Evolutionary conservation across 2,888 invertebrate genomes (phyloP).

Genomic region (Iselma pallidipennis): DNA sequence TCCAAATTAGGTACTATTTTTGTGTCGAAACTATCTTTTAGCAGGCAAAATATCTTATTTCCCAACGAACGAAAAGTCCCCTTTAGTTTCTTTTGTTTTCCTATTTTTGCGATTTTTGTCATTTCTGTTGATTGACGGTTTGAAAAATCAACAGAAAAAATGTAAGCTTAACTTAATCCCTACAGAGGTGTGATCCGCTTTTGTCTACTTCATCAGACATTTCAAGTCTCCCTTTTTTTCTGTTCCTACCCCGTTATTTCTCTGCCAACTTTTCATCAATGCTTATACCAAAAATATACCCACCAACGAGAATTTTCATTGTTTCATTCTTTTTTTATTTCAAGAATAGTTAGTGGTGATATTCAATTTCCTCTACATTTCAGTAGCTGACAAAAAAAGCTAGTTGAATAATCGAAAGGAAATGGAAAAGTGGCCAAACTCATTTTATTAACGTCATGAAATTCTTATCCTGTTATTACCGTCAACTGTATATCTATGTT

Average conservation of each 20-base stretch:
- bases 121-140: not conserved
- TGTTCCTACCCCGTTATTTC: not conserved
- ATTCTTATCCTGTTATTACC: not conserved
- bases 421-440: not conserved
- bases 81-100: not conserved
- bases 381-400: not conserved
- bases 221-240: conserved; percentile 2
- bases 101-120: too few relatives aligned
- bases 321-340: not conserved
- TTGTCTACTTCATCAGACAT: conserved; percentile 2
- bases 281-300: too few relatives aligned
- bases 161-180: conserved; percentile 10
- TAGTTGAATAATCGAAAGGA: not conserved
- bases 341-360: not conserved
- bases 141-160: conserved; percentile 16
- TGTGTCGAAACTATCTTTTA: too few relatives aligned
- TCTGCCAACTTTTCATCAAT: too few relatives aligned
- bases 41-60: too few relatives aligned
- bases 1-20: too few relatives aligned
- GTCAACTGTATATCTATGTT: conserved; percentile 4
- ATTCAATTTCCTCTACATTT: not conserved
- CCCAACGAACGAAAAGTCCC: too few relatives aligned
- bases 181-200: conserved; percentile 16
- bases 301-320: not conserved
- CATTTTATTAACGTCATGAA: not conserved